phyloP scores from a whole-genome alignment of 2,113 vertebrate genomes.

The Pituophis catenifer region DNA sequence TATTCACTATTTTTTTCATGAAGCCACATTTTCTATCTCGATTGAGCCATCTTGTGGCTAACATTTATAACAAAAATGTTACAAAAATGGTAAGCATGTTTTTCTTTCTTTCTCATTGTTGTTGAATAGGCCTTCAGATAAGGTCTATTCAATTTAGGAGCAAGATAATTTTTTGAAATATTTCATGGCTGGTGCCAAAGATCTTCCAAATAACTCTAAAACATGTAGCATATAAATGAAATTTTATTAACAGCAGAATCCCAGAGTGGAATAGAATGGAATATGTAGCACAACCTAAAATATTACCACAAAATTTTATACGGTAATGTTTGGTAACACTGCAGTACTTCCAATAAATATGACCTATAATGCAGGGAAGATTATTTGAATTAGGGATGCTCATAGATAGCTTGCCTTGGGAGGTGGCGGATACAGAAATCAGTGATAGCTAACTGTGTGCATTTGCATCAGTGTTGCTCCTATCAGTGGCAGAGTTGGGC shows the following conservation, averaged over 20 bases:
- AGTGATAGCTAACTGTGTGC: neutral
- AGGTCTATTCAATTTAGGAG: neutral
- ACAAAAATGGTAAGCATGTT: neutral
- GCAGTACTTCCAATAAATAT: neutral
- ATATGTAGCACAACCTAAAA: neutral
- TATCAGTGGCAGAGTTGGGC: neutral
- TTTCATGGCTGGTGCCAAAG: neutral
- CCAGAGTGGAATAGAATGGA: neutral
- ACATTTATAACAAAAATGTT: conserved; percentile 37
- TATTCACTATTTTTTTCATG: neutral
- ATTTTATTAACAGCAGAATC: neutral
- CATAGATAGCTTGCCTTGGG: neutral
- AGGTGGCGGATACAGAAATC: neutral
- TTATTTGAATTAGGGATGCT: neutral
- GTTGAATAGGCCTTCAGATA: neutral
- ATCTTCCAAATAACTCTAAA: neutral
- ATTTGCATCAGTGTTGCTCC: neutral
- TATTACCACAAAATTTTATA: neutral
- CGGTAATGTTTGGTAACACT: neutral
- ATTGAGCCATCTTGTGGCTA: conserved; percentile 71
- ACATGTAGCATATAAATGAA: neutral
- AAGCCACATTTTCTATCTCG: conserved; percentile 43
- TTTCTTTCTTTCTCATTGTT: neutral
- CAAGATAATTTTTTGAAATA: neutral
- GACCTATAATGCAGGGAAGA: neutral